Evolutionary conservation across 2,113 vertebrate genomes (phyloP), one percentile per base, ranked within the genome.

Genomic region (Ceyx margarethae): DNA sequence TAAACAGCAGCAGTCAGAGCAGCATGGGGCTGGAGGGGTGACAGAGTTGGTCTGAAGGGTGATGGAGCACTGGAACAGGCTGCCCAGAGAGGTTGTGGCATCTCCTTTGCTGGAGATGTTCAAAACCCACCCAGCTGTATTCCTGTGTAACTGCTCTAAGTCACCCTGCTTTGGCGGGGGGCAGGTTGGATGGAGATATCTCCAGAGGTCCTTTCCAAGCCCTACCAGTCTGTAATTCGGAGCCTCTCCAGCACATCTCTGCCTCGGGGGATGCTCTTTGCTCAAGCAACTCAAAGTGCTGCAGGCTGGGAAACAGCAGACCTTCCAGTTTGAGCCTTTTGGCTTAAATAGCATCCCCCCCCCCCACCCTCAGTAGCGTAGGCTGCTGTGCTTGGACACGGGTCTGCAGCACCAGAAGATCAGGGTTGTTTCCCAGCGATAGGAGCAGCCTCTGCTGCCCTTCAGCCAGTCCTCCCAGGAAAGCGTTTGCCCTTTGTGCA

Each of bases 341-440:
- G 2, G 14, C 25, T 89, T 51, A 15, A 69, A 77, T 61, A 23
- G 37, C 8, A 0, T 9, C n/a, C 42, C 8, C 0, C 1, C 1
- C 35, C 31, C 14, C 33, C 23, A 3, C 62, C 35, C 33, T 15
- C 18, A 1, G 0, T 1, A 50, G 68, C 1, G 0, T 23, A 26
- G 35, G 15, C n/a, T n/a, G 57, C 35, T 0, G 2, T 3, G 48
- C 53, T 78, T 60, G 78, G 71, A 25, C 74, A 10, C 1, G 0
- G 65, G 21, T 57, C 84, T 54, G 83, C 80, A 69, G 84, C 90
- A 54, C 7, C 88, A 8, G n/a, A 13, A 71, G 0, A 2, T 35
- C 15, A 51, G 35, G 60, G 64, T 25, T 15, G 37, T 14, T 42
- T 5, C 84, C 45, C 56, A 42, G 81, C 17, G 5, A 6, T 4